phyloP scores from a whole-genome alignment of 2,113 vertebrate species.

The Nesoenas mayeri region DNA sequence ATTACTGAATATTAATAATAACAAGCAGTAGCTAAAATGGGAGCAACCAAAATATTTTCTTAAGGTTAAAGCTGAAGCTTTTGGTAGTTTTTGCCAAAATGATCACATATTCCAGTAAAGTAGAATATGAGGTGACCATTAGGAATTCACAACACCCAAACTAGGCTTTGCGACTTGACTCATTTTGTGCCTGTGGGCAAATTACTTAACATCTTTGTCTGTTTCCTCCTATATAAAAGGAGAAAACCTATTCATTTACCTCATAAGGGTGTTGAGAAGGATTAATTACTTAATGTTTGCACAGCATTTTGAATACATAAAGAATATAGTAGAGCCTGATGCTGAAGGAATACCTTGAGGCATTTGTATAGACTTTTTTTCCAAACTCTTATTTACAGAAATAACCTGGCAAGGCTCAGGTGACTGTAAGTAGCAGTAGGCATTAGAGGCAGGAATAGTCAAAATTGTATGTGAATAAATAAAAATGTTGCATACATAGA shows the following conservation, averaged over 20 bases:
- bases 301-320: neutral
- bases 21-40: neutral
- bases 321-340: neutral
- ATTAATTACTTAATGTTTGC: constrained; percentile 36
- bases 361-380: neutral
- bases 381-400: neutral
- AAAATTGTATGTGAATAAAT: neutral
- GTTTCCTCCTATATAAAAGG: constrained; percentile 22
- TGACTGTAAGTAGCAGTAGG: neutral
- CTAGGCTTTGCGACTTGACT: constrained; percentile 16
- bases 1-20: neutral
- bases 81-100: neutral
- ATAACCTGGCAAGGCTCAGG: neutral
- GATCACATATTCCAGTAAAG: neutral
- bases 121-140: neutral
- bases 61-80: neutral
- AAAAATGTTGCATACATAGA: neutral
- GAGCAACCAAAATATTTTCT: neutral
- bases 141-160: neutral
- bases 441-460: neutral
- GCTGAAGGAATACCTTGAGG: constrained; percentile 9
- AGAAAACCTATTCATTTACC: constrained; percentile 13
- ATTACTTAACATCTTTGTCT: constrained; percentile 32
- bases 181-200: constrained; percentile 29
- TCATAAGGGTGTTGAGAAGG: constrained; percentile 26